A percentile compares a stretch with the other conserved stretches of the same genome.
phyloP scores from a whole-genome alignment of 2,797 vertebrate species.

The Peromyscus eremicus region DNA sequence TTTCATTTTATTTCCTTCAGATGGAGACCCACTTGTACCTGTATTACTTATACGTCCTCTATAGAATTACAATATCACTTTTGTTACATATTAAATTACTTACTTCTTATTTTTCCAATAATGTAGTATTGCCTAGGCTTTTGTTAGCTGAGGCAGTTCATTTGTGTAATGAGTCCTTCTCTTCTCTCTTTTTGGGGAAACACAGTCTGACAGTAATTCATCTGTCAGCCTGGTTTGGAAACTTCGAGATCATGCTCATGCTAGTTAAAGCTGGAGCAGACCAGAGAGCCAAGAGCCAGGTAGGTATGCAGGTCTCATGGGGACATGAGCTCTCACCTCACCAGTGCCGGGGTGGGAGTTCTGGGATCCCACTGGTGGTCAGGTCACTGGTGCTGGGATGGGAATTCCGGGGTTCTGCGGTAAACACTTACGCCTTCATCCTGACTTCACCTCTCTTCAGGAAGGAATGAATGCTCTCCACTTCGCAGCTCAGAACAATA shows the following conservation, averaged over 20 bases:
- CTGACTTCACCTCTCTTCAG: conserved; percentile 84
- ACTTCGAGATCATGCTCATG: conserved; percentile 92
- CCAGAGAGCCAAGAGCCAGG: conserved; percentile 90
- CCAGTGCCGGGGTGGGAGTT: neutral
- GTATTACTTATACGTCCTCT: neutral
- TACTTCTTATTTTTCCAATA: conserved; percentile 34
- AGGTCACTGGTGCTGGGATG: neutral
- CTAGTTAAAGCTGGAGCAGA: conserved; percentile 94
- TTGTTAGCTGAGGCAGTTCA: neutral
- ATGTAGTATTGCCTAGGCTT: neutral
- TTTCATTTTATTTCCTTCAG: conserved; percentile 46
- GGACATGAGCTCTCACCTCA: neutral
- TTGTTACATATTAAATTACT: neutral
- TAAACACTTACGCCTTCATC: neutral
- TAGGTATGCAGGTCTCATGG: conserved; percentile 66
- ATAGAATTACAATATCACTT: conserved; percentile 20
- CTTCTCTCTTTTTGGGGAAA: conserved; percentile 85
- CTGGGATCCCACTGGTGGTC: neutral
- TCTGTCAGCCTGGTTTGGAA: conserved; percentile 95
- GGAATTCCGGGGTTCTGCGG: neutral
- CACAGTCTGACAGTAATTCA: conserved; percentile 93
- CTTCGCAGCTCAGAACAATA: conserved; percentile 95
- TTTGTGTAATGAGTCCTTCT: neutral
- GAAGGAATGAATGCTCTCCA: conserved; percentile 94
- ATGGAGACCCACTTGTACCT: neutral